Percentiles rank a stretch among this genome's conserved stretches.
Conservation (phyloP, 2,113 vertebrate genomes). For the Cynopterus brachyotis region DNA sequence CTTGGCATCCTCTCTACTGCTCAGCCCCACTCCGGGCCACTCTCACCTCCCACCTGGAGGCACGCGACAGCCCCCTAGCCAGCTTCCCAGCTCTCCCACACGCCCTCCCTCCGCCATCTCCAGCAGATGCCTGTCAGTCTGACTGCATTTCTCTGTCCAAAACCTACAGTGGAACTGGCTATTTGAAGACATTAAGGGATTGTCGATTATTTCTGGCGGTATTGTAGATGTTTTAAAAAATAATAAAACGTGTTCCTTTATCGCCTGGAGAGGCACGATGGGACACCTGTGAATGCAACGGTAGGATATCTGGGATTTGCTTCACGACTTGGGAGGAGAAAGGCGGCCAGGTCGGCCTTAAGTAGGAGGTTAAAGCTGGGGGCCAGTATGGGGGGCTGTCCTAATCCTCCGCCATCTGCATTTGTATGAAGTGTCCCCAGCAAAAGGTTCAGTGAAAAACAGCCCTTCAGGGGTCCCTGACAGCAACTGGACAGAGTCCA, state of each 20-base stretch:
- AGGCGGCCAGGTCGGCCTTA: not conserved
- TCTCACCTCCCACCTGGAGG: not conserved
- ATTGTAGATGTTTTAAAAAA: not conserved
- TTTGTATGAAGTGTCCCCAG: not conserved
- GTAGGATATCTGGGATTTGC: not conserved
- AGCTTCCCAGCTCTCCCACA: not conserved
- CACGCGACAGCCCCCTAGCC: accelerated
- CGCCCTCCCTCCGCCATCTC: not conserved
- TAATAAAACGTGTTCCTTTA: not conserved
- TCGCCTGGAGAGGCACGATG: not conserved
- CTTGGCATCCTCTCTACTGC: not conserved
- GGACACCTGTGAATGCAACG: not conserved
- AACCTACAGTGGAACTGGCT: not conserved
- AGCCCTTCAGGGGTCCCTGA: not conserved
- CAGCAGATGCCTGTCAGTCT: accelerated
- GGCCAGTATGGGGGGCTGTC: accelerated
- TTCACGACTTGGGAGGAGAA: not conserved
- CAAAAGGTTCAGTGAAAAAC: not conserved
- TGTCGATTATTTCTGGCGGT: not conserved
- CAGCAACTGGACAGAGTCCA: not conserved
- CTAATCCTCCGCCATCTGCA: accelerated
- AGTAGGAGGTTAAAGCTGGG: not conserved
- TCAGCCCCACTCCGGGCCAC: not conserved
- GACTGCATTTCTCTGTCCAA: not conserved
- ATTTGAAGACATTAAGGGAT: not conserved